Evolutionary conservation across 92 coral and sea anemone genomes (phyloP).

Genomic region (Pocillopora meandrina): DNA sequence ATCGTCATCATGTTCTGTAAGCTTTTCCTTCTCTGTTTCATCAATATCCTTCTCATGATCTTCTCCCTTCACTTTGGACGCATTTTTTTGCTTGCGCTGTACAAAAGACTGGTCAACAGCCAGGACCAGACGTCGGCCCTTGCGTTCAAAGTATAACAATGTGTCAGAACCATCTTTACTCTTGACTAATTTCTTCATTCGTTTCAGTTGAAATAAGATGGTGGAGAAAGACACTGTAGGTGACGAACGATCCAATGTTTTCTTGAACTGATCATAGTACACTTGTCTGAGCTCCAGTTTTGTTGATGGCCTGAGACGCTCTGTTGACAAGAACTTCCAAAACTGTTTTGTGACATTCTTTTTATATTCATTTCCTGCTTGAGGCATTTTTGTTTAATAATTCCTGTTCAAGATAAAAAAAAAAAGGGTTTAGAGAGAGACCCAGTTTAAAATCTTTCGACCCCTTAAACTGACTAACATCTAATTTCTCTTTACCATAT

Average conservation of each 20-base stretch:
- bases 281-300: conserved; percentile 64
- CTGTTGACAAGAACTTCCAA: conserved; percentile 64
- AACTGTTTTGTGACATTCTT: conserved; percentile 50
- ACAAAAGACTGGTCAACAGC: conserved; percentile 78
- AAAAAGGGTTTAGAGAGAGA: background rate
- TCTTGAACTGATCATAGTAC: conserved; percentile 59
- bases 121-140: conserved; percentile 59
- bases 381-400: conserved; percentile 39
- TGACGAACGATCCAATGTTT: conserved; percentile 29
- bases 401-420: background rate
- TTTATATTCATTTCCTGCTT: conserved; percentile 28
- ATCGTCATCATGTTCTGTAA: conserved; percentile 6
- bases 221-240: conserved; percentile 53
- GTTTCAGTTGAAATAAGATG: conserved; percentile 58
- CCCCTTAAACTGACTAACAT: no score
- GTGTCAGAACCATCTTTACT: conserved; percentile 54
- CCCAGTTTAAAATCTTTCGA: no score
- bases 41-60: conserved; percentile 44
- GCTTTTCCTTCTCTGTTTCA: conserved; percentile 20
- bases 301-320: conserved; percentile 59
- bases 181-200: conserved; percentile 61
- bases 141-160: conserved; percentile 62
- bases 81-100: conserved; percentile 56
- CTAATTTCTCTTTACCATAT: no score
- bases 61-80: background rate